These are phyloP conservation scores for Ochlodes sylvanus DNA, from an alignment of 2,888 invertebrate genomes.

Conservation along the genomic window DNA sequence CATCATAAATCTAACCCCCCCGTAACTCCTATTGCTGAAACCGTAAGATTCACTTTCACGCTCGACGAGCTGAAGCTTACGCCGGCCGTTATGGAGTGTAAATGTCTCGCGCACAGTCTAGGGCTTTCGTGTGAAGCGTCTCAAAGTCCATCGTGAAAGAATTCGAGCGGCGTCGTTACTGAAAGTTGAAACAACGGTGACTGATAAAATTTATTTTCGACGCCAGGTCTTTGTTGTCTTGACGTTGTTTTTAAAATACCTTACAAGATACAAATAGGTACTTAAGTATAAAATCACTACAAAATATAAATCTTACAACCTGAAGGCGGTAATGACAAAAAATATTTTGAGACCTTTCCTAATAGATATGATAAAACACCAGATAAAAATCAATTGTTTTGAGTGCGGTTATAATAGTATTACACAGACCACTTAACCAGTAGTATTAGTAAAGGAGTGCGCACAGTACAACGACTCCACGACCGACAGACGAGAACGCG, in stretches of 20 bases:
- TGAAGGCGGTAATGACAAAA: background rate
- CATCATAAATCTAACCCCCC: conserved; percentile 51
- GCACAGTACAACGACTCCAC: too few species aligned
- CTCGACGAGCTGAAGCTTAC: conserved; percentile 18
- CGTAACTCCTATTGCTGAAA: conserved; percentile 48
- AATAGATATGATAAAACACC: background rate
- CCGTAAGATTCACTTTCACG: conserved; percentile 57
- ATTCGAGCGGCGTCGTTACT: conserved; percentile 56
- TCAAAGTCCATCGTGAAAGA: conserved; percentile 66
- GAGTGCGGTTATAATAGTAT: background rate
- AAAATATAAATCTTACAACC: background rate
- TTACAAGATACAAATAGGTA: background rate
- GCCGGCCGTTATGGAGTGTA: conserved; percentile 57
- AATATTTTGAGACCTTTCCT: background rate
- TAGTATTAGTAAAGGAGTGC: too few species aligned
- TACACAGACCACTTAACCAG: too few species aligned
- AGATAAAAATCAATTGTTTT: background rate
- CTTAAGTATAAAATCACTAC: background rate
- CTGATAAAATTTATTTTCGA: conserved; percentile 25
- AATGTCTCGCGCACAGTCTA: conserved; percentile 77
- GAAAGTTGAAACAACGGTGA: conserved; percentile 22
- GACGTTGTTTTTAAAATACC: conserved; percentile 7
- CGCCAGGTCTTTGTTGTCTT: conserved; percentile 6
- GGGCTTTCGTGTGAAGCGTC: conserved; percentile 72
- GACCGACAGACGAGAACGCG: too few species aligned